phyloP scores from a whole-genome alignment of 2,888 invertebrate genomes.

The Parochlus steinenii region DNA sequence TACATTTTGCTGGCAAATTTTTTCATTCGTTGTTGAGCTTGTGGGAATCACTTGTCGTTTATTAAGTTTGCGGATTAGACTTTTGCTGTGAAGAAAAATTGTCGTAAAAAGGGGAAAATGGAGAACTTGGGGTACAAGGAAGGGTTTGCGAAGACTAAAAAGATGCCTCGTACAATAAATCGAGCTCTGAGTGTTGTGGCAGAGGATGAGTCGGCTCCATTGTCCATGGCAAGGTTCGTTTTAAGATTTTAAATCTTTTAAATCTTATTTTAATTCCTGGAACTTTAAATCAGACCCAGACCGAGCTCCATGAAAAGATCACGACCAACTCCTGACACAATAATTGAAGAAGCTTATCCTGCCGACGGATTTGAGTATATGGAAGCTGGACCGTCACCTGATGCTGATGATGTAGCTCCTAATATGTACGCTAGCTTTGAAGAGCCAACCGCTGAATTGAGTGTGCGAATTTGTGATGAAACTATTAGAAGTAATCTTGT shows the following conservation, averaged over 20 bases:
- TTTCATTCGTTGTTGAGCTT: too few species aligned
- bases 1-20: too few species aligned
- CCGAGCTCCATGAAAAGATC: constrained; percentile 37
- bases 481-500: constrained; percentile 54
- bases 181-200: too few species aligned
- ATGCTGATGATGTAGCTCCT: constrained; percentile 63
- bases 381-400: constrained; percentile 64
- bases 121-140: constrained; percentile 51
- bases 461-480: constrained; percentile 56
- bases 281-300: too few species aligned
- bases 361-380: constrained; percentile 53
- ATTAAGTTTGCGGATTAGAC: too few species aligned
- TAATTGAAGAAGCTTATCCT: constrained; percentile 51
- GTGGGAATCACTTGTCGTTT: too few species aligned
- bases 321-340: constrained; percentile 35
- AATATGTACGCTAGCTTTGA: constrained; percentile 70
- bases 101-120: constrained; percentile 31
- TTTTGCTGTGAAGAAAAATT: too few species aligned
- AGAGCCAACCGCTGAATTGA: constrained; percentile 49
- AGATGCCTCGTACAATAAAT: too few species aligned
- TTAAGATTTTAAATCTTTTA: constrained; percentile 26
- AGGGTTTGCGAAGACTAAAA: constrained; percentile 27
- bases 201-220: too few species aligned
- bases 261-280: too few species aligned
- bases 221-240: too few species aligned